These are phyloP conservation scores for Tricholaema leucomelas DNA, from an alignment of 2,113 vertebrate genomes.

Conservation along the genomic window DNA sequence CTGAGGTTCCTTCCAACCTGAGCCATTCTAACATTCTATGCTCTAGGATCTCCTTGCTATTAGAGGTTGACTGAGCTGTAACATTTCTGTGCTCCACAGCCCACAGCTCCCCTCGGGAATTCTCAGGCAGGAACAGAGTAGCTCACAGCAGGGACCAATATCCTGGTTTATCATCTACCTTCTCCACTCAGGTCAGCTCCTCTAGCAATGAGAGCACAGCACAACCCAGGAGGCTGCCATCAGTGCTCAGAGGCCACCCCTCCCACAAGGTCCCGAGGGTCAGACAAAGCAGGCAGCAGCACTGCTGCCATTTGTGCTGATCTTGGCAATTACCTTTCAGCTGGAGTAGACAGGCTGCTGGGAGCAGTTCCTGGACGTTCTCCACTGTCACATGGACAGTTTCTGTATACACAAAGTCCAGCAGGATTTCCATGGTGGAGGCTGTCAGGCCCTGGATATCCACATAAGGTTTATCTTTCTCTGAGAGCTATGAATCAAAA, in stretches of 20 bases:
- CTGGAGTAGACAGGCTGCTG: constrained; percentile 94
- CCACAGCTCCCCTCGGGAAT: not conserved
- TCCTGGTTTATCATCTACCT: not conserved
- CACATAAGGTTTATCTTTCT: constrained; percentile 97
- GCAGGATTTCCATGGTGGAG: constrained; percentile 97
- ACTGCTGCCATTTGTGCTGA: not conserved
- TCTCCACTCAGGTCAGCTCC: not conserved
- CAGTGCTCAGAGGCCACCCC: not conserved
- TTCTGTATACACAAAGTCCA: constrained; percentile 98
- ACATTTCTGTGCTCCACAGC: not conserved
- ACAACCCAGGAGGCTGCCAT: not conserved
- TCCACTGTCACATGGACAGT: constrained; percentile 97
- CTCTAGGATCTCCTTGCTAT: not conserved
- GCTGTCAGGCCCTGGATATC: constrained; percentile 97
- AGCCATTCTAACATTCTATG: no score
- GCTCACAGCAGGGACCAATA: not conserved
- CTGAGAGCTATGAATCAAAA: constrained; percentile 84
- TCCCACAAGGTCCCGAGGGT: not conserved
- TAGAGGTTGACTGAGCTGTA: not conserved
- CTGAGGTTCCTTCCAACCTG: no score
- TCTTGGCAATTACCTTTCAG: constrained; percentile 87
- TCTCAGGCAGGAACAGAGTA: not conserved
- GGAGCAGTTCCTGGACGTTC: constrained; percentile 95
- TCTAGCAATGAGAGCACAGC: not conserved
- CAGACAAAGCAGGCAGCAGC: not conserved